These are phyloP conservation scores for Cataglyphis rosenhaueri DNA, from an alignment of 2,888 invertebrate genomes.

Conservation along the genomic window DNA sequence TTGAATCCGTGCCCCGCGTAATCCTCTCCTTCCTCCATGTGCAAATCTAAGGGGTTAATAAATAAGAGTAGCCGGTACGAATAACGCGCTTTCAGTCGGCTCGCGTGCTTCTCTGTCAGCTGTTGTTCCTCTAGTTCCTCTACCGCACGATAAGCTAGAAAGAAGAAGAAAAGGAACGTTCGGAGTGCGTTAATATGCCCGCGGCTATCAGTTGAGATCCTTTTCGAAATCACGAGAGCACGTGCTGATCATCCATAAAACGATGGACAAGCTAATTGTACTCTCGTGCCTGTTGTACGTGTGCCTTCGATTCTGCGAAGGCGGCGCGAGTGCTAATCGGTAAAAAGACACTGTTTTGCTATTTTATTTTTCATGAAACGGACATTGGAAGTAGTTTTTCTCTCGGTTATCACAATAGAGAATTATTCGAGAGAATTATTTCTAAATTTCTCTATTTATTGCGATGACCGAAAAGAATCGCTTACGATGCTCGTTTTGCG, in stretches of 20 bases:
- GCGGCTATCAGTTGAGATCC: conserved; percentile 20
- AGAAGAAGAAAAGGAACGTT: background rate
- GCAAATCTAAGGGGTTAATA: conserved; percentile 68
- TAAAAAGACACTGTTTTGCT: conserved; percentile 53
- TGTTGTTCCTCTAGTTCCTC: background rate
- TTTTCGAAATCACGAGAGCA: conserved; percentile 14
- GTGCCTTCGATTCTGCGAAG: conserved; percentile 31
- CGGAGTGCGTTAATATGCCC: conserved; percentile 57
- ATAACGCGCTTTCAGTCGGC: conserved; percentile 66
- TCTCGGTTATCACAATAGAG: background rate
- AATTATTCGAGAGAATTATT: background rate
- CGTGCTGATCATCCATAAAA: background rate
- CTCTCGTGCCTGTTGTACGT: conserved; percentile 57
- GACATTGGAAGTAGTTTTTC: background rate
- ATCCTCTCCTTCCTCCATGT: conserved; percentile 70
- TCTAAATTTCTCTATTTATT: conserved; percentile 2
- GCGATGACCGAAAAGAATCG: background rate
- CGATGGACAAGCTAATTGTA: conserved; percentile 56
- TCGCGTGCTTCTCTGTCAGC: conserved; percentile 39
- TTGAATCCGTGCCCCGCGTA: conserved; percentile 49
- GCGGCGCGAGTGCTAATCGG: conserved; percentile 42
- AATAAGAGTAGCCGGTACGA: conserved; percentile 70
- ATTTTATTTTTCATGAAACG: background rate
- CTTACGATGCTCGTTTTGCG: background rate
- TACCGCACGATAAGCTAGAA: background rate